Evolutionary conservation across 2,888 invertebrate genomes (phyloP).

Genomic region (Latrodectus elegans): DNA sequence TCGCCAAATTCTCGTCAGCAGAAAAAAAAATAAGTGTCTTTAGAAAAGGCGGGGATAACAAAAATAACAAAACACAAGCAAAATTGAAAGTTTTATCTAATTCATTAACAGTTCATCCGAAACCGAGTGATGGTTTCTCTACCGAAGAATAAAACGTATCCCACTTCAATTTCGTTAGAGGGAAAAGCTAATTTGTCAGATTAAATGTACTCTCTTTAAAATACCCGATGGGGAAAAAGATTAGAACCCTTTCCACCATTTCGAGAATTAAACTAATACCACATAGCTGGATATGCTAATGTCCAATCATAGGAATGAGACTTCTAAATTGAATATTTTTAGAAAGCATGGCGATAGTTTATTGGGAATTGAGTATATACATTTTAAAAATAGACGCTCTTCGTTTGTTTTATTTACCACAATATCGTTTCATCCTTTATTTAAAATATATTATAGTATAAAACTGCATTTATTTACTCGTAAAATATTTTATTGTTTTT

Average conservation of each 20-base stretch:
- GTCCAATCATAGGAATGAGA: not conserved
- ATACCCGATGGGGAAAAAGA: not conserved
- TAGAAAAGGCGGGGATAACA: not conserved
- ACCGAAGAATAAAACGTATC: constrained; percentile 15
- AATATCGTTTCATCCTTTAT: too few relatives aligned
- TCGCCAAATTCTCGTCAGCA: too few relatives aligned
- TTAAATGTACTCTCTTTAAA: constrained; percentile 30
- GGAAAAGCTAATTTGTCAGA: constrained; percentile 46
- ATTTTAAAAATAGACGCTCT: too few relatives aligned
- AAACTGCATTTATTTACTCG: too few relatives aligned
- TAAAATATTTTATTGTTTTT: too few relatives aligned
- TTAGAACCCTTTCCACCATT: constrained; percentile 2
- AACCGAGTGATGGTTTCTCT: not conserved
- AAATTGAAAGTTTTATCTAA: constrained; percentile 8
- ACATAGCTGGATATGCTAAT: constrained; percentile 19
- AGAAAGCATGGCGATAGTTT: too few relatives aligned
- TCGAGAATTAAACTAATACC: not conserved
- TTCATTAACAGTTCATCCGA: constrained; percentile 23
- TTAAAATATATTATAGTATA: too few relatives aligned
- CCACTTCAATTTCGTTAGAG: constrained; percentile 22
- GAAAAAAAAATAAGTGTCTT: too few relatives aligned
- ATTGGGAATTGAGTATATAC: too few relatives aligned
- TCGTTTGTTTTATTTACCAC: too few relatives aligned
- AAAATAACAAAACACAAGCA: constrained; percentile 1
- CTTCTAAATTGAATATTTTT: too few relatives aligned